Evolutionary conservation across 2,888 invertebrate species (phyloP), one percentile per base, ranked within the genome.

Genomic region (Chloroclystis v-ata): DNA sequence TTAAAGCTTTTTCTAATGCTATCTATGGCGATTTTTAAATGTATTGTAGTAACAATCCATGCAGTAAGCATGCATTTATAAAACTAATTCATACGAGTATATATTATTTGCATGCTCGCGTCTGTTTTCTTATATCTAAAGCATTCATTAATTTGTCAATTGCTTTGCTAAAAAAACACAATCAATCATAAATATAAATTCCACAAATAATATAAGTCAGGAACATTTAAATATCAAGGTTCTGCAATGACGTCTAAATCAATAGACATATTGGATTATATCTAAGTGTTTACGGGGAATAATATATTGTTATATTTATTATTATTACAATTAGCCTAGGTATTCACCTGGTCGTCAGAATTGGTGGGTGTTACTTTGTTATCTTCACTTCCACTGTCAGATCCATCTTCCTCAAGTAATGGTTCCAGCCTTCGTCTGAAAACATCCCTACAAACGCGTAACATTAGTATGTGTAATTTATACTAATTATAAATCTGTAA

Each of bases 361-460:
- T 88, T 82, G 60, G 87, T 86, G 55, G 88, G 83, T 7, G 87
- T 83, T 1, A 82, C 76, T 47, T 87, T 88, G 61, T 86, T 83
- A 48, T 87, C 82, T 61, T 84, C 83, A 43, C 85, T 84, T 47
- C 69, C 82, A 60, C 91, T 92, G 66, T 93, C 93, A 12, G 94
- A 93, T 51, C 90, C 91, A 24, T 95, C 95, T 80, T 95, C 95
- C 79, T 95, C 95, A 57, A 94, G 91, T 4, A 95, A 89, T 39
- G 95, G 95, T 73, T 95, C 95, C 67, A 95, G 81, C 60, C 95
- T 90, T 78, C 94, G 89, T 75, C 93, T 91, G 73, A 88, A 89
- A 65, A 89, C 82, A 74, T 86, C 86, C 78, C 86, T 86, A 69
- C 52, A 57, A 56, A 62, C 64, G 57, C 47, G 49, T 57, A 57